Conservation (phyloP, 2,113 vertebrate genomes). For the Geococcyx californianus region DNA sequence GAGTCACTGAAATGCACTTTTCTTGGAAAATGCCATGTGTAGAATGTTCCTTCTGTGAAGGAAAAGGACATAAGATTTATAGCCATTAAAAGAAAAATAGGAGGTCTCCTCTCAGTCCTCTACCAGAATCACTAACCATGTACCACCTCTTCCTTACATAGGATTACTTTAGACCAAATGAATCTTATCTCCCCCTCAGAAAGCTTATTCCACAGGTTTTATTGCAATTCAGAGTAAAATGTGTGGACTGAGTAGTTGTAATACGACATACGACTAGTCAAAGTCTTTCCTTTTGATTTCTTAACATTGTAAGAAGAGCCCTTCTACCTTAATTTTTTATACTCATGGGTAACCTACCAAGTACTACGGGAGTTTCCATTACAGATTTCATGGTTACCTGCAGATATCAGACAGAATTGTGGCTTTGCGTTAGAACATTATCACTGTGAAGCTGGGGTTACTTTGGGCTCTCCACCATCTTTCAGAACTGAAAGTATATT, state of each 20-base stretch:
- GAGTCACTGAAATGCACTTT: not conserved
- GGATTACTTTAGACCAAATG: not conserved
- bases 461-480: not conserved
- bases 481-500: not conserved
- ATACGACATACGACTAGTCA: accelerated
- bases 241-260: not conserved
- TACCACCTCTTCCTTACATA: not conserved
- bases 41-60: not conserved
- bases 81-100: not conserved
- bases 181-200: not conserved
- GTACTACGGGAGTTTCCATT: too few species aligned
- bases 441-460: not conserved
- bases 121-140: not conserved
- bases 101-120: not conserved
- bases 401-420: not conserved
- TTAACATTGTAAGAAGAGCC: not conserved
- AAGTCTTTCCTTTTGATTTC: not conserved
- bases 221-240: not conserved
- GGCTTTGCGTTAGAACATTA: not conserved
- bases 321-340: not conserved
- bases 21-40: not conserved
- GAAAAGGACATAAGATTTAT: not conserved
- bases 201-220: not conserved
- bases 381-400: not conserved
- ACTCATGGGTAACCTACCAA: not conserved